Base-by-base conservation (phyloP, 2,113 vertebrate genomes). In the Tachysurus fulvidraco region DNA sequence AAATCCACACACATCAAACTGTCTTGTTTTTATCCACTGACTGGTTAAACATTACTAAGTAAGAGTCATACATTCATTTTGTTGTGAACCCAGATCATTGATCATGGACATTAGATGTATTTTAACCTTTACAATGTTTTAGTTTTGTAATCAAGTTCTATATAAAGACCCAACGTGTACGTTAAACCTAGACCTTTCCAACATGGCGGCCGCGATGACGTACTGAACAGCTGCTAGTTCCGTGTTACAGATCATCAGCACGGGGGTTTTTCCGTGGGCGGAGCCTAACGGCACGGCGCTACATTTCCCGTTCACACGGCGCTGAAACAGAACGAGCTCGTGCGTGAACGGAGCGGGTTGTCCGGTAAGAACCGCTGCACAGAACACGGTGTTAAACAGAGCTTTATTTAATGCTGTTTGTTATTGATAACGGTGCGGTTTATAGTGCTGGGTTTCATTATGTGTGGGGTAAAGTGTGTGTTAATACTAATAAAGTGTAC, bases 251-350 rank as follows among this genome's bases (percentile, higher is more conserved):
- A 17, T 52, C n/a, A 79, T 30, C 19, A 13, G 74, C 74, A 9
- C 74, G 54, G 25, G 80, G 28, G 36, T 36, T 74, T 87, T 87
- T 78, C 86, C 81, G 46, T 60, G 36, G 86, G 86, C n/a, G 86
- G 86, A 87, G 86, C 11, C 28, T 87, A 60, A 67, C 25, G 2
- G 3, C 21, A 77, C n/a, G 28, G 6, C 4, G 57, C 5, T 36
- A 57, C 71, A 64, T 89, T 89, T 89, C 85, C 36, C 88, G 83
- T 85, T 50, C 52, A 41, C 52, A 65, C 17, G 17, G 17, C 80
- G 28, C 14, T 12, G 44, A 76, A 23, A 60, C 79, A 36, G 46
- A 83, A 83, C 64, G 81, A 52, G 74, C 74, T 16, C 77, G 77
- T 57, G 52, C 77, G 77, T 57, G 52, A 57, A 79, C 57, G 52